phyloP scores from a whole-genome alignment of 1,140 invertebrate species.

The Bactericera cockerelli region DNA sequence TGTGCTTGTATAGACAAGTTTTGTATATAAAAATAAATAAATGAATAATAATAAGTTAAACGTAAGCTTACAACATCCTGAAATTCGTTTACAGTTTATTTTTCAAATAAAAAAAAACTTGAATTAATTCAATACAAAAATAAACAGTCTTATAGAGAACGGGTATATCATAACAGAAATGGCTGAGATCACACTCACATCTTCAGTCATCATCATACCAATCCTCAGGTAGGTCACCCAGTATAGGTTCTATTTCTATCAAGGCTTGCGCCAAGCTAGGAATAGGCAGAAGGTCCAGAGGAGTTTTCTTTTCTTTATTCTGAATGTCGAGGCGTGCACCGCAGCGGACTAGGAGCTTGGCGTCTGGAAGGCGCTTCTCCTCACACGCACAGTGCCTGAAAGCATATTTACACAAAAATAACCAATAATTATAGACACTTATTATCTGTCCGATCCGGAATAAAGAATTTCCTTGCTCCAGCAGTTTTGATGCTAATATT shows the following conservation, averaged over 20 bases:
- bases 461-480: not conserved
- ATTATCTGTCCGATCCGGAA: not conserved
- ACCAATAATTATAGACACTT: conserved; percentile 8
- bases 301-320: conserved; percentile 57
- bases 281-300: conserved; percentile 39
- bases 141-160: no score
- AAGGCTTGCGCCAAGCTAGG: not conserved
- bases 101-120: not conserved
- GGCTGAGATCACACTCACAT: no score
- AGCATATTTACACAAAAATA: conserved; percentile 16
- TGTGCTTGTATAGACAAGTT: no score
- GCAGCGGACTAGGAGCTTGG: conserved; percentile 46
- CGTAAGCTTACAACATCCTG: no score
- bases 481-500: not conserved
- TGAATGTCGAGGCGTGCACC: conserved; percentile 42
- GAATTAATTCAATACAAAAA: not conserved
- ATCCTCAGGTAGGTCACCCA: not conserved
- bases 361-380: conserved; percentile 54
- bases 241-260: not conserved
- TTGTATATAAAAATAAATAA: no score
- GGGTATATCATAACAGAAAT: no score
- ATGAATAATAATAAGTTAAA: no score
- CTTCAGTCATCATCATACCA: conserved; percentile 5
- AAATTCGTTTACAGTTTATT: no score
- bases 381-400: conserved; percentile 68